Evolutionary conservation across 2,797 vertebrate genomes (phyloP).

Genomic region (Melanogrammus aeglefinus): DNA sequence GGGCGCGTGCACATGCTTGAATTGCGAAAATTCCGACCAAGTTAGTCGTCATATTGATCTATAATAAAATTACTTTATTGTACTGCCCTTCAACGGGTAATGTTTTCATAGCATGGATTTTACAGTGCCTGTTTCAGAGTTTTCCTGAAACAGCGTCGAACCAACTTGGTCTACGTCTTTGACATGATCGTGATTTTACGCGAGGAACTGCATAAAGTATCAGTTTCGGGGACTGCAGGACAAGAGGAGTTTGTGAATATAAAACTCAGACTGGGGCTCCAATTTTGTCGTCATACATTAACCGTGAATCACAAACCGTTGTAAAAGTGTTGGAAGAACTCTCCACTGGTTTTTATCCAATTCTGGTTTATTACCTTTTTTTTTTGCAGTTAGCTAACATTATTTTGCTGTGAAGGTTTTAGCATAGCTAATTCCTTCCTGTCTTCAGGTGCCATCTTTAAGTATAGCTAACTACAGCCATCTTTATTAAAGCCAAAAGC

Average conservation of each 20-base stretch:
- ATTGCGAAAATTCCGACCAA: neutral
- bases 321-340: neutral
- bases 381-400: constrained; percentile 18
- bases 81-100: neutral
- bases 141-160: neutral
- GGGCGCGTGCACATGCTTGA: neutral
- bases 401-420: constrained; percentile 23
- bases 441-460: constrained; percentile 5
- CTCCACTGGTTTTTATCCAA: constrained; percentile 1
- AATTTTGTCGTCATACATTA: neutral
- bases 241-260: neutral
- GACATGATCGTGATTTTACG: neutral
- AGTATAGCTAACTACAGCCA: neutral
- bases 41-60: neutral
- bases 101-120: neutral
- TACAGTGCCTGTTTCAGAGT: neutral
- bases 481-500: constrained; percentile 2
- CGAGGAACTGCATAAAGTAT: neutral
- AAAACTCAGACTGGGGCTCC: neutral
- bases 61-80: neutral
- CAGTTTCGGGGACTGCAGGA: neutral
- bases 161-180: neutral
- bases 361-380: neutral
- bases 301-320: neutral
- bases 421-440: constrained; percentile 25